These are phyloP conservation scores for Drosophila lacertosa DNA, from an alignment of 1,140 invertebrate genomes.

Conservation along the genomic window DNA sequence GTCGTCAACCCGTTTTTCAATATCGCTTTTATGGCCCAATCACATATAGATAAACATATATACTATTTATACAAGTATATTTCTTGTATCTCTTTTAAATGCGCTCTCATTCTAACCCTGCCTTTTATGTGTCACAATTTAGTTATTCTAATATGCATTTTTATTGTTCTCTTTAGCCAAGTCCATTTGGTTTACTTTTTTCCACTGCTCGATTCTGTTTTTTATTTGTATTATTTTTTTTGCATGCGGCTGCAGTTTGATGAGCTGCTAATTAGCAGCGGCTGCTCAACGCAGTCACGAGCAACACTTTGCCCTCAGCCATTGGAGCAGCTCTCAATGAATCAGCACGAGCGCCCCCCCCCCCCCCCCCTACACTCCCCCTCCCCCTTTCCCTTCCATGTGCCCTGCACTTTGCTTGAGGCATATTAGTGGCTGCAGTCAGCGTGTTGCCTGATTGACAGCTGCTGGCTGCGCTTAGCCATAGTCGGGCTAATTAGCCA, in stretches of 20 bases:
- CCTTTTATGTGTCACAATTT: conserved; percentile 29
- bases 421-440: conserved; percentile 35
- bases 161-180: too few species aligned
- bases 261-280: conserved; percentile 77
- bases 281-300: conserved; percentile 51
- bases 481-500: conserved; percentile 26
- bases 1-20: conserved; percentile 61
- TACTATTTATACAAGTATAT: background rate
- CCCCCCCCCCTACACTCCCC: background rate
- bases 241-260: conserved; percentile 69
- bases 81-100: background rate
- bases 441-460: conserved; percentile 14
- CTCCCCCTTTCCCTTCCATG: background rate
- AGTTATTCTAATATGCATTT: conserved; percentile 7
- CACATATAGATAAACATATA: background rate
- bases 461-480: conserved; percentile 11
- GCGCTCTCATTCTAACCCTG: conserved; percentile 19
- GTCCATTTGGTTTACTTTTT: conserved; percentile 3
- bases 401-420: conserved; percentile 18
- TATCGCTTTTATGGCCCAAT: conserved; percentile 55
- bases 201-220: too few species aligned
- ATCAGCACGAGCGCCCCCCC: conserved; percentile 68
- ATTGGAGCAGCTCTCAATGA: conserved; percentile 70
- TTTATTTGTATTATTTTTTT: conserved; percentile 32
- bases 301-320: conserved; percentile 37